These are phyloP conservation scores for Leiothrix lutea DNA, from an alignment of 2,113 vertebrate genomes.

Conservation along the genomic window DNA sequence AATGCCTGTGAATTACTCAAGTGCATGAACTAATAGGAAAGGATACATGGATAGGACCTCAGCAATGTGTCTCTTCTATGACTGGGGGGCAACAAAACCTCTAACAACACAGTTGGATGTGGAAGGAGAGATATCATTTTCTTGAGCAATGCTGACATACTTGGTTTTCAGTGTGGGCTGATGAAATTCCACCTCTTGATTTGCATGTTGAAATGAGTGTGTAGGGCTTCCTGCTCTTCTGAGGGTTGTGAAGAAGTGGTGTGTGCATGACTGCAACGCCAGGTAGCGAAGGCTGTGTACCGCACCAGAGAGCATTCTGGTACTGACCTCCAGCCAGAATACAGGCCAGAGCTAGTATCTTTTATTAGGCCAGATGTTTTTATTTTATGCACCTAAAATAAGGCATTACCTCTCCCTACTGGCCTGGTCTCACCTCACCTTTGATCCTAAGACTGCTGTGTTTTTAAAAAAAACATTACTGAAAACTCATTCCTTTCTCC, in stretches of 20 bases:
- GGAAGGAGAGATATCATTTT: not conserved
- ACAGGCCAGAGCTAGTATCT: not conserved
- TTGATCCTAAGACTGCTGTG: not conserved
- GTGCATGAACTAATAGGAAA: not conserved
- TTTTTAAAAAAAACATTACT: not conserved
- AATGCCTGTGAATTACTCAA: not conserved
- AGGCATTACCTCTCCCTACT: not conserved
- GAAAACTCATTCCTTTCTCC: not conserved
- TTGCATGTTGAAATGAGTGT: not conserved
- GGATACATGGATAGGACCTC: not conserved
- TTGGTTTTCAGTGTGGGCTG: not conserved
- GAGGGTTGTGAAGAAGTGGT: not conserved
- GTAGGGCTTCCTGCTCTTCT: not conserved
- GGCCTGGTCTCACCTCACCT: not conserved
- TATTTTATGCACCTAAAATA: not conserved
- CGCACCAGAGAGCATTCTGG: not conserved
- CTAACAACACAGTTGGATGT: not conserved
- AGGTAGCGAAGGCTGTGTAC: not conserved
- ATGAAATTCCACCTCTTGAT: not conserved
- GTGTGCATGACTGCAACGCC: not conserved
- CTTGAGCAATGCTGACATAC: not conserved
- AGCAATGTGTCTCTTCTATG: not conserved
- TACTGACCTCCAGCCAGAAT: not conserved
- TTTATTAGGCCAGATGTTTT: not conserved
- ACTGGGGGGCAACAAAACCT: not conserved